Evolutionary conservation across 2,888 invertebrate genomes (phyloP), one percentile per base, ranked within the genome.

Genomic region (Amitus sp.): DNA sequence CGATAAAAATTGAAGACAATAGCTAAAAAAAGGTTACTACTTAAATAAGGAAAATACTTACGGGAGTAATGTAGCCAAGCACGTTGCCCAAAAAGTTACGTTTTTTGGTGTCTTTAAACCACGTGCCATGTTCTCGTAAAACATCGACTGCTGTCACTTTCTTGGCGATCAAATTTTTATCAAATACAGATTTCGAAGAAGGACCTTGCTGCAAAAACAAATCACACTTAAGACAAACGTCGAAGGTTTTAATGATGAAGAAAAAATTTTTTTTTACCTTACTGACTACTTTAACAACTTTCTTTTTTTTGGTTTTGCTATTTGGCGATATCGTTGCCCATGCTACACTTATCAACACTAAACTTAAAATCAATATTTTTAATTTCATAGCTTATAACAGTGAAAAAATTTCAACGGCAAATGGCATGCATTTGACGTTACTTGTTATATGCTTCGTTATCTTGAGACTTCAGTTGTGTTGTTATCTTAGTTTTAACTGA

Each of bases 11-110:
- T 23, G 23, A 23, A 7, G 3, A 7, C 7, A 23, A 23, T 23
- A 23, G 7, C 7, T 23, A 23, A 3, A 7, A 23, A 23, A 23
- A 23, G 7, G 23, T 3, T 3, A 7, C 4, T 3, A 7, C 7
- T 23, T 23, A 23, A 23, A 23, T 23, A 5, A 7, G 23, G 23
- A 23, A 23, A 23, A 23, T 23, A 37, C 37, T 9, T 12, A 93
- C 96, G 57, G 96, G 96, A 42, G 97, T 97, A 40, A 96, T 93
- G 82, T 94, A 97, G 55, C 94, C 97, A 62, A 97, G 83, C 12
- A 92, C 90, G n/a, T 90, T 85, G 43, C 90, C 90, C 62, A 88
- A 85, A 73, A 93, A 92, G 70, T 87, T 87, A 55, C 88, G 86
- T 1, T 84, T 75, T 10, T 85, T 83, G 2, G 90, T 89, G 49